A percentile compares a stretch with the other conserved stretches of the same genome.
Conservation (phyloP, 2,888 invertebrate genomes). For the Tenodera sinensis region DNA sequence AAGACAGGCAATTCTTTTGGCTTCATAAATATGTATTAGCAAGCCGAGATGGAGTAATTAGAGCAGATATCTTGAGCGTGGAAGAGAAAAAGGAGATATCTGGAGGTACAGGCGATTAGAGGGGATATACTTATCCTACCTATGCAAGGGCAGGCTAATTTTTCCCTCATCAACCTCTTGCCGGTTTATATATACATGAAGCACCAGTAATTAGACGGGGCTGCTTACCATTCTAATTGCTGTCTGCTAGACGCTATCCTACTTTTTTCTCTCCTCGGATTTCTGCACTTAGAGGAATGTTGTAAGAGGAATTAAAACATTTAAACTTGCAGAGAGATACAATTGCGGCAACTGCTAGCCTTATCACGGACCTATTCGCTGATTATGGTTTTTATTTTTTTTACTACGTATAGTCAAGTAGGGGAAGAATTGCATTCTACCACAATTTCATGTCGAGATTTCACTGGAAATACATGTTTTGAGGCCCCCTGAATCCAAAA, state of each 20-base stretch:
- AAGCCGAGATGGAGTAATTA: neutral
- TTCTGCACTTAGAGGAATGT: neutral
- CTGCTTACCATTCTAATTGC: neutral
- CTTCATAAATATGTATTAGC: neutral
- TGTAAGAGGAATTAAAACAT: neutral
- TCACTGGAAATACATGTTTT: no score
- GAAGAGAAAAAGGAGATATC: neutral
- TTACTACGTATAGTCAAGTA: no score
- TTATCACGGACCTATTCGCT: no score
- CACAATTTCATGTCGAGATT: no score
- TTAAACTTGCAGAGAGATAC: neutral
- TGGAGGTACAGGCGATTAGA: no score
- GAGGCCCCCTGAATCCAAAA: no score
- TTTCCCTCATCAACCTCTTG: neutral
- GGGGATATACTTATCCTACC: no score
- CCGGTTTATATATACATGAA: neutral
- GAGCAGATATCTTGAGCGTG: neutral
- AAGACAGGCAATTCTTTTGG: neutral
- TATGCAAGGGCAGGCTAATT: neutral
- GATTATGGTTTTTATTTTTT: no score
- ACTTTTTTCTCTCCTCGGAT: neutral
- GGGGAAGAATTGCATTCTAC: no score
- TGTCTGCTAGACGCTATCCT: neutral
- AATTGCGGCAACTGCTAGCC: neutral
- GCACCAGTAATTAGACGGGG: neutral